Percentiles rank a stretch among this genome's conserved stretches.
These are phyloP conservation scores for Stramonita haemastoma DNA, from an alignment of 2,888 invertebrate species.

Conservation along the genomic window DNA sequence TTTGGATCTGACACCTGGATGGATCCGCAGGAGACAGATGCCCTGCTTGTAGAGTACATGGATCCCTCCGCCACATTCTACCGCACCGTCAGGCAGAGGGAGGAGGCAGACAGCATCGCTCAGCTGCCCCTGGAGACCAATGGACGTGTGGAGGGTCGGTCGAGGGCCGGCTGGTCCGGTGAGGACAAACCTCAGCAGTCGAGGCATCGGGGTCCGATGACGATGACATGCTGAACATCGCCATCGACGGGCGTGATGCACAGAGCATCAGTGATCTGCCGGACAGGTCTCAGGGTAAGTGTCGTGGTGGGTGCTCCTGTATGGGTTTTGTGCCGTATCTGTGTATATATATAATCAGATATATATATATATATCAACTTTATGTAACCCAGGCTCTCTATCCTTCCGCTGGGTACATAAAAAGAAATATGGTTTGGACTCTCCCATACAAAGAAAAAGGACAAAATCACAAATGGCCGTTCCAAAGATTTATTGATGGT, in stretches of 20 bases:
- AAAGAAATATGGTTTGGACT: no score
- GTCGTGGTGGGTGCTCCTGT: no score
- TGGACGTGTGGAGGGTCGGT: constrained; percentile 36
- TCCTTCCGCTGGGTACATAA: no score
- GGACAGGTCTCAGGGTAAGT: constrained; percentile 56
- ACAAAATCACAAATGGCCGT: no score
- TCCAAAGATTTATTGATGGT: no score
- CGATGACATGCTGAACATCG: constrained; percentile 53
- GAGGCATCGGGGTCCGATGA: constrained; percentile 42
- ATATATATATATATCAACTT: no score
- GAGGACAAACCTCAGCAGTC: neutral
- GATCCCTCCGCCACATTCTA: constrained; percentile 35
- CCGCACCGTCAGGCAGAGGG: constrained; percentile 34
- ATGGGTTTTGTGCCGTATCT: no score
- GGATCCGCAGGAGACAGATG: constrained; percentile 46
- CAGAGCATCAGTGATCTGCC: constrained; percentile 45
- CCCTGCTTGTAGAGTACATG: constrained; percentile 45
- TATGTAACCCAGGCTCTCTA: no score
- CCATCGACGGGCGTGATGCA: constrained; percentile 52
- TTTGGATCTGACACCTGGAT: neutral
- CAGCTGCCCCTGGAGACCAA: constrained; percentile 35
- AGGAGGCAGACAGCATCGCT: neutral
- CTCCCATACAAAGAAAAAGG: no score
- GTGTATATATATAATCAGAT: no score
- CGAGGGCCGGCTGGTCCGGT: neutral